A percentile compares a stretch with the other conserved stretches of the same genome.
These are phyloP conservation scores for Linnaemya vulpina DNA, from an alignment of 2,888 invertebrate species.

Conservation along the genomic window DNA sequence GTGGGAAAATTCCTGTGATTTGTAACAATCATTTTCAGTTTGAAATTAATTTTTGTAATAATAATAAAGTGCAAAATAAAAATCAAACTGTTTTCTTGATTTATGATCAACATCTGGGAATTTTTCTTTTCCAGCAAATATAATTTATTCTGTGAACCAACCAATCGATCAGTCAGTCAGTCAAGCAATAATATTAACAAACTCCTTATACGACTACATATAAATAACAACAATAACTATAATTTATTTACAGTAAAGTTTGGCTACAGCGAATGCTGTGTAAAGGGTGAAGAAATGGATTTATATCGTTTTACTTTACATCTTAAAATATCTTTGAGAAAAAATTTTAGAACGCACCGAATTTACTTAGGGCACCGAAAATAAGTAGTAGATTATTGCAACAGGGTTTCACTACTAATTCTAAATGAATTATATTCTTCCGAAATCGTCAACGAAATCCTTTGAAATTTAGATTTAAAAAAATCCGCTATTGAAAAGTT, in stretches of 20 bases:
- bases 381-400: no score
- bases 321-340: no score
- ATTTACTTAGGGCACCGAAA: no score
- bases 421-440: no score
- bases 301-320: no score
- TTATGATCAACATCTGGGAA: constrained; percentile 62
- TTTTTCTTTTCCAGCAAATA: constrained; percentile 40
- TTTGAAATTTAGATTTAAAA: no score
- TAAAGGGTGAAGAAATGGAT: no score
- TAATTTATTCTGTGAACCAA: constrained; percentile 8
- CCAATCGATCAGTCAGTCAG: neutral
- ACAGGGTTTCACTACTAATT: no score
- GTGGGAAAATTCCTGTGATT: constrained; percentile 71
- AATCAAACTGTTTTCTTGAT: constrained; percentile 53
- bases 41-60: constrained; percentile 61
- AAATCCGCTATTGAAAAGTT: no score
- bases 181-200: constrained; percentile 11
- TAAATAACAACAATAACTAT: constrained; percentile 1
- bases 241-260: constrained; percentile 6
- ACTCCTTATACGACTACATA: constrained; percentile 42
- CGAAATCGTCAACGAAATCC: no score
- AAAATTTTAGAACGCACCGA: no score
- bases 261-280: no score
- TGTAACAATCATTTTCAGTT: constrained; percentile 68
- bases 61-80: constrained; percentile 4